phyloP scores from a whole-genome alignment of 2,888 invertebrate genomes.

The Sialis fuliginosa region DNA sequence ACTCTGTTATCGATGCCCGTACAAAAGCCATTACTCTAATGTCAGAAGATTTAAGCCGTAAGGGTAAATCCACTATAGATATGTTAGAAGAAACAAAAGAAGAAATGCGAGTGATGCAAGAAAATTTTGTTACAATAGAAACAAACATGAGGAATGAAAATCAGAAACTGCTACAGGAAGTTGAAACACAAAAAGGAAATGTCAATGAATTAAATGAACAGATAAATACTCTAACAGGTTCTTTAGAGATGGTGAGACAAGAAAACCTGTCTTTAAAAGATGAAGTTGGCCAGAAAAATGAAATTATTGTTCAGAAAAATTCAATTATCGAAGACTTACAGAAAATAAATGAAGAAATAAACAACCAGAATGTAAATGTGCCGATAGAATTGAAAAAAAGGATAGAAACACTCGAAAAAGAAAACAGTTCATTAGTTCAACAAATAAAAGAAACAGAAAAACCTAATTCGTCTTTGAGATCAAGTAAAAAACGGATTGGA shows the following conservation, averaged over 20 bases:
- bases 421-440: not conserved
- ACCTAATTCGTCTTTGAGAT: slow-evolving; percentile 3
- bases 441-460: slow-evolving; percentile 1
- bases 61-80: slow-evolving; percentile 51
- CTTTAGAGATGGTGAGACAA: slow-evolving; percentile 16
- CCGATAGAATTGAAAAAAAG: too few species aligned
- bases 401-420: slow-evolving; percentile 5
- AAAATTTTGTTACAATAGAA: slow-evolving; percentile 54
- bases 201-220: slow-evolving; percentile 36
- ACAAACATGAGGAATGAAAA: slow-evolving; percentile 51
- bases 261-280: slow-evolving; percentile 16
- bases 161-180: slow-evolving; percentile 31
- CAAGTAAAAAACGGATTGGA: slow-evolving; percentile 6
- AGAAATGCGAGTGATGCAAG: slow-evolving; percentile 67
- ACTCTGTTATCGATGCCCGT: slow-evolving; percentile 65
- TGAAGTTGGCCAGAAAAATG: slow-evolving; percentile 13
- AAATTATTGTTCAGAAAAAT: slow-evolving; percentile 12
- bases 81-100: slow-evolving; percentile 62
- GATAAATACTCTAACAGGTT: slow-evolving; percentile 31
- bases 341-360: slow-evolving; percentile 7
- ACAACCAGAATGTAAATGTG: not conserved
- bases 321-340: slow-evolving; percentile 10
- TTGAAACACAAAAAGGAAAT: slow-evolving; percentile 36
- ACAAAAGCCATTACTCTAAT: slow-evolving; percentile 61
- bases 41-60: slow-evolving; percentile 53